A percentile compares a stretch with the other conserved stretches of the same genome.
Conservation (phyloP, 2,888 invertebrate genomes). For the Carabus problematicus region DNA sequence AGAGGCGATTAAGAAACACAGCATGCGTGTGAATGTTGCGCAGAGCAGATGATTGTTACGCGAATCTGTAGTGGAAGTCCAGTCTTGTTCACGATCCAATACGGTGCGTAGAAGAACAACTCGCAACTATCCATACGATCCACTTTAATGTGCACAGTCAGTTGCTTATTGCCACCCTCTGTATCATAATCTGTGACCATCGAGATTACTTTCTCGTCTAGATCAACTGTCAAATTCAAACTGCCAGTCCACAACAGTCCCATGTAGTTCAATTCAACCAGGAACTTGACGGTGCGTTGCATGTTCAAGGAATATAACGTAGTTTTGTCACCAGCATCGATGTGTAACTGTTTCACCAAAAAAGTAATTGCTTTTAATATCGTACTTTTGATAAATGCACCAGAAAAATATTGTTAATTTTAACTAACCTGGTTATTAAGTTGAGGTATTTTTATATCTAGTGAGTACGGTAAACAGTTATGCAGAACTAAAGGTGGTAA, state of each 20-base stretch:
- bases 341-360: conserved; percentile 53
- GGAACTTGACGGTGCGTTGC: conserved; percentile 63
- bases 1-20: conserved; percentile 6
- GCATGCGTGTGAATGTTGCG: neutral
- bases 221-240: conserved; percentile 70
- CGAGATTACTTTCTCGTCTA: conserved; percentile 63
- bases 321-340: conserved; percentile 76
- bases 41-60: conserved; percentile 59
- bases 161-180: conserved; percentile 69
- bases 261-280: conserved; percentile 67
- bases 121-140: conserved; percentile 70
- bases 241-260: conserved; percentile 74
- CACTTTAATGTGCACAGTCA: conserved; percentile 72
- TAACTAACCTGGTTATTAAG: conserved; percentile 56
- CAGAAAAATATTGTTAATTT: neutral
- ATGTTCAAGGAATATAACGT: conserved; percentile 74
- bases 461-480: conserved; percentile 78
- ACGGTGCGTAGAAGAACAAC: conserved; percentile 77
- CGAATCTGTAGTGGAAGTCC: conserved; percentile 82
- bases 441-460: conserved; percentile 65
- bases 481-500: conserved; percentile 76
- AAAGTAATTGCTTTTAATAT: neutral
- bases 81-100: conserved; percentile 90
- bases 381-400: neutral
- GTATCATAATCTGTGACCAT: conserved; percentile 69